Percentiles rank a stretch among this genome's conserved stretches.
Conservation (phyloP, 2,888 invertebrate species). For the Athetis lepigone region DNA sequence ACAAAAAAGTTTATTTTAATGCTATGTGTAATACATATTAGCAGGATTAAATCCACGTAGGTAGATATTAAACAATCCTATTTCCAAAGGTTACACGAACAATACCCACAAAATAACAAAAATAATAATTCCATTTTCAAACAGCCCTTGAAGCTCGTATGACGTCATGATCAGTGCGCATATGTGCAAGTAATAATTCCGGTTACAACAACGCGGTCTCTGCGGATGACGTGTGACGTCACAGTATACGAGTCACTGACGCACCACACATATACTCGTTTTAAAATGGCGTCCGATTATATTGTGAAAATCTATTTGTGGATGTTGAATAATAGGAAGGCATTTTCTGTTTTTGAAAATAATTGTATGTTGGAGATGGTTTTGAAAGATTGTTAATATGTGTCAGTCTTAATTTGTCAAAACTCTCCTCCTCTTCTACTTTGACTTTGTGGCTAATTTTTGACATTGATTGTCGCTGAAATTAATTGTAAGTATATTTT, state of each 20-base stretch:
- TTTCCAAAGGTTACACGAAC: too few relatives aligned
- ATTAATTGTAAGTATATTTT: too few relatives aligned
- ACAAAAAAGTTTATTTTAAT: too few relatives aligned
- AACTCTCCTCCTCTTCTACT: too few relatives aligned
- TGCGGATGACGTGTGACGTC: conserved; percentile 51
- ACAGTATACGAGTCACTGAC: conserved; percentile 22
- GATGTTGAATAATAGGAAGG: not conserved
- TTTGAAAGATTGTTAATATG: too few relatives aligned
- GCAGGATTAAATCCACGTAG: too few relatives aligned
- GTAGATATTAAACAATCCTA: too few relatives aligned
- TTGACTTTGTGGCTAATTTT: too few relatives aligned
- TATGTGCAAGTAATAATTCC: conserved; percentile 35
- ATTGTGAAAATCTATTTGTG: not conserved
- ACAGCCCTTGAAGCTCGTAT: not conserved
- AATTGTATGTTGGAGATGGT: too few relatives aligned
- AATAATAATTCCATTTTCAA: conserved; percentile 3
- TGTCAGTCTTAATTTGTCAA: too few relatives aligned
- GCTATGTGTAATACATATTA: too few relatives aligned
- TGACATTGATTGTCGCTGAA: too few relatives aligned
- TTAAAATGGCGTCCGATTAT: conserved; percentile 9
- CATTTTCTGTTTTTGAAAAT: conserved; percentile 1
- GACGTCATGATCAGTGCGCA: conserved; percentile 44
- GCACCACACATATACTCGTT: conserved; percentile 4
- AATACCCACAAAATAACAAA: not conserved
- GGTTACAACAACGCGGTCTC: conserved; percentile 10